Base-by-base conservation (phyloP, 53 echinoderm and acorn worm genomes). In the Glandiceps talaboti region DNA sequence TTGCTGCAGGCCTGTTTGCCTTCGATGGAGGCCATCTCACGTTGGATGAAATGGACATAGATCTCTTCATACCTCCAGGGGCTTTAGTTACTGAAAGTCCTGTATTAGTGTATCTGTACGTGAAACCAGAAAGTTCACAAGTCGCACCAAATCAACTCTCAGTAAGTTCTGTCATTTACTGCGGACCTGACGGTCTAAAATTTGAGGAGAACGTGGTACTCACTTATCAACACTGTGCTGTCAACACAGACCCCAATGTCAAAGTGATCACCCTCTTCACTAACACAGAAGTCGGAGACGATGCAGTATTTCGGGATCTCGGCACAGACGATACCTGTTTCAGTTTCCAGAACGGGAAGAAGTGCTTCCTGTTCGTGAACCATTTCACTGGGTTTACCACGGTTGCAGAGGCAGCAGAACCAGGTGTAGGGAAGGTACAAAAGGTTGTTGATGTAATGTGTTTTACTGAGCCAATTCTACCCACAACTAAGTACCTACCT, bases 51-150 rank as follows among this genome's bases (percentile, higher is more conserved):
- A 32, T 32, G 1, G 79, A 32, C 1, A 32, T 78, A 1, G n/a
- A 31, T 0, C 33, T 78, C 31, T 32, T 78, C 32, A 78, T 78
- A 78, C 79, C 79, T 12, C 79, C 79, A 6, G 79, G 79, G 1
- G 79, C 79, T 26, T 27, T 78, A 6, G 27, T 31, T 27, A 31
- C 31, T 1, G 0, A 27, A 78, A 32, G 27, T 6, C 64, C 64
- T 12, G 32, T 31, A 26, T 78, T 78, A 32, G 32, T 78, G 30
- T 78, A 78, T 26, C 30, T 78, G 1, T 78, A 78, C 33, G 31
- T 78, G 6, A 31, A 78, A 26, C 1, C 12, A 0, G 0, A 78
- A 0, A 27, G 33, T 26, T 30, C 27, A 31, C 1, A 0, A 32
- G 27, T 78, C 32, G 27, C 12, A 0, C 6, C 31, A 32, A 78